These are phyloP conservation scores for Gallinago media DNA, from an alignment of 2,113 vertebrate species.

Conservation along the genomic window DNA sequence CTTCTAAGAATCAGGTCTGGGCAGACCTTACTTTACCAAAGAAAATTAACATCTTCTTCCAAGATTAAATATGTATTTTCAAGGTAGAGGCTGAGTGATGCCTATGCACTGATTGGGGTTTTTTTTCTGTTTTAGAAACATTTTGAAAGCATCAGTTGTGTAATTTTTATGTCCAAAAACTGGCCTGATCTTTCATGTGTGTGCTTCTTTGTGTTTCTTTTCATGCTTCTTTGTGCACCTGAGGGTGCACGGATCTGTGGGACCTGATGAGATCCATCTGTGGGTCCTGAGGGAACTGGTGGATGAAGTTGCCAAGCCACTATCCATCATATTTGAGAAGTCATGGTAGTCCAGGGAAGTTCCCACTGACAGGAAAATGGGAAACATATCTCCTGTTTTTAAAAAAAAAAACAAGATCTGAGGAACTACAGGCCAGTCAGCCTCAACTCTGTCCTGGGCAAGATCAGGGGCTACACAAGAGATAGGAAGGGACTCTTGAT, in stretches of 20 bases:
- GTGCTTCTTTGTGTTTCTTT: background rate
- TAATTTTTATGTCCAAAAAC: background rate
- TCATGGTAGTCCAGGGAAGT: background rate
- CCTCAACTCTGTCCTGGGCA: background rate
- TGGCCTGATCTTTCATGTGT: background rate
- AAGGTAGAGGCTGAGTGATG: background rate
- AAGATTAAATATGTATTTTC: background rate
- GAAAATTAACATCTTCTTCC: background rate
- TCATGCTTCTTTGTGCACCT: background rate
- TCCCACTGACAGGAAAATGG: background rate
- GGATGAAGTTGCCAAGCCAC: background rate
- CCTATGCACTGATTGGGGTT: rapidly evolving
- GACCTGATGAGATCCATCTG: background rate
- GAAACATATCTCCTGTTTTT: background rate
- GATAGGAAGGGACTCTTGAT: background rate
- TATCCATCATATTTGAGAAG: background rate
- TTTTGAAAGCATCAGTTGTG: background rate
- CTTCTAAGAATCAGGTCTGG: rapidly evolving
- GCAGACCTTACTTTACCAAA: background rate
- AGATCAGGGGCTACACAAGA: background rate
- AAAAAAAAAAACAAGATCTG: background rate
- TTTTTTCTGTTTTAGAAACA: background rate
- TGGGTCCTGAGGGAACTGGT: background rate
- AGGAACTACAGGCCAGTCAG: background rate
- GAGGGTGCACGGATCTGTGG: background rate